Percentiles rank a stretch among this genome's conserved stretches.
Evolutionary conservation across 2,888 invertebrate species (phyloP).

Genomic region (Agonum fuliginosum): DNA sequence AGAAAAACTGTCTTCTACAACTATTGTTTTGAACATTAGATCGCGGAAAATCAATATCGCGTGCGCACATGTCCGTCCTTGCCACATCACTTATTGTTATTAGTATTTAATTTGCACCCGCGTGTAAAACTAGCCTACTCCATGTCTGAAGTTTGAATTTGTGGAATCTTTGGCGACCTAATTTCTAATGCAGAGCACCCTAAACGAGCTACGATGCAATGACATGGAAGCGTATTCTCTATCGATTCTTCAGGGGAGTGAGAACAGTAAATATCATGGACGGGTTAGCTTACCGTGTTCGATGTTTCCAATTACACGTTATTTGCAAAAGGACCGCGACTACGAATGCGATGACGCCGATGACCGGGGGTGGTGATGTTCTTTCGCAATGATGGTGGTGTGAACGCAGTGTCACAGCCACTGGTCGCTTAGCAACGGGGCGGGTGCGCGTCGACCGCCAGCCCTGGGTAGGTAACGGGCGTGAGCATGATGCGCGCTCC

Average conservation of each 20-base stretch:
- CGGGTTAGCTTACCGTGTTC: background rate
- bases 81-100: constrained; percentile 46
- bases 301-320: constrained; percentile 13
- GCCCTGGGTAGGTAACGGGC: constrained; percentile 33
- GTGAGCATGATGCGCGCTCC: constrained; percentile 37
- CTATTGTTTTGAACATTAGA: constrained; percentile 37
- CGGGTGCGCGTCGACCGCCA: constrained; percentile 60
- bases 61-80: constrained; percentile 53
- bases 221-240: background rate
- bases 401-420: constrained; percentile 65
- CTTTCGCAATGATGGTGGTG: constrained; percentile 1
- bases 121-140: constrained; percentile 10
- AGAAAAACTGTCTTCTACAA: background rate
- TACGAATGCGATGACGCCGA: background rate
- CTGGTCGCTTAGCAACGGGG: constrained; percentile 67
- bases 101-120: constrained; percentile 49
- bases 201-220: constrained; percentile 30
- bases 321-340: background rate
- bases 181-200: constrained; percentile 23
- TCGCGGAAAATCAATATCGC: constrained; percentile 49
- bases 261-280: constrained; percentile 6
- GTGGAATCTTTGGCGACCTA: constrained; percentile 31
- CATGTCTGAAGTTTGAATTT: constrained; percentile 20
- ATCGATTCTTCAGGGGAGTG: constrained; percentile 1
- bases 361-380: background rate